Base-by-base conservation (phyloP, 2,888 invertebrate species). In the Eupithecia inturbata region DNA sequence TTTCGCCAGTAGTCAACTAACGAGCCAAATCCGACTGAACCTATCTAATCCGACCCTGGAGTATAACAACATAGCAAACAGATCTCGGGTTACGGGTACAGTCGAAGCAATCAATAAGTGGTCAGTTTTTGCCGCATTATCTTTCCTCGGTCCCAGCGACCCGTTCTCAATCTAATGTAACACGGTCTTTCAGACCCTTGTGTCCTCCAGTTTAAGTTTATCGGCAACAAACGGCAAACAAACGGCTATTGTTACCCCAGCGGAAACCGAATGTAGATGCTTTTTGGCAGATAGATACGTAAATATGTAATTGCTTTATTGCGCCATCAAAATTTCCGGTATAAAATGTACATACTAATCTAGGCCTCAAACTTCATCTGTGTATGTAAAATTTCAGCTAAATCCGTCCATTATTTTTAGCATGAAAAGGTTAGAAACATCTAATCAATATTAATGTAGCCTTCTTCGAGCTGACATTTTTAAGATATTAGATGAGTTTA, bases 161-260 rank as follows among this genome's bases (percentile, higher is more conserved):
- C 81, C 77, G 80, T 80, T 83, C 84, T 83, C 83, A 83, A 84
- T 84, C 82, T 82, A 78, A 79, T 78, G 78, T 82, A 82, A 83
- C 79, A 79, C 77, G 80, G 79, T 77, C 80, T 72, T 76, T 76
- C 73, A 74, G 79, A 81, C 80, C 80, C 81, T 77, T 73, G 77
- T 78, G 79, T 72, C 70, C 57, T 70, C 26, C 31, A 68, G 62
- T 67, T 41, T 33, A 49, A 45, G 45, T 62, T 31, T 62, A 67
- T 60, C 36, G 69, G 66, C 60, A 9, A 60, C 68, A 69, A 68
- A 53, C 68, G 16, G 53, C 10, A 60, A 9, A 60, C 68, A 69
- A 68, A 53, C 68, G 16, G 53, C 10, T 28, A 36, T 68, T 16
- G 14, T 28, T 28, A 5, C 14, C 60, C 16, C 16, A 28, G 22